Percentiles rank a stretch among this genome's conserved stretches.
Evolutionary conservation across 2,888 invertebrate genomes (phyloP).

Genomic region (Gastrophysa polygoni): DNA sequence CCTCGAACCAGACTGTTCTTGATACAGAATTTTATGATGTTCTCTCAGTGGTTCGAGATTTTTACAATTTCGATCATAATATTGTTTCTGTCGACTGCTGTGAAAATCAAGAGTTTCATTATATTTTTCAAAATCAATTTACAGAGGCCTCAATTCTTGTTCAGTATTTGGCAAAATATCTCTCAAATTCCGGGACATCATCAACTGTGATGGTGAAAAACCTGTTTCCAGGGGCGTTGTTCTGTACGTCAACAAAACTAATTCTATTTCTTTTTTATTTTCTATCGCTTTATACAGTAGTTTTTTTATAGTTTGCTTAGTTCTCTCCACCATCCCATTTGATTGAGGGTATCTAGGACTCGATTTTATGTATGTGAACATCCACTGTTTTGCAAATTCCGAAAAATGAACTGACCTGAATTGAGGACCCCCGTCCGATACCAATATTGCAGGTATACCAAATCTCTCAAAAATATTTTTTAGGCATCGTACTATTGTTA

Average conservation of each 20-base stretch:
- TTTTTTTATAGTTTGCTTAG: conserved; percentile 18
- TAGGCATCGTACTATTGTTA: background rate
- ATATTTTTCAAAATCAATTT: no score
- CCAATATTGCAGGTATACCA: background rate
- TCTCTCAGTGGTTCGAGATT: no score
- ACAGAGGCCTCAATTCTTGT: conserved; percentile 79
- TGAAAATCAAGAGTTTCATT: no score
- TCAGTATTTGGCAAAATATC: conserved; percentile 66
- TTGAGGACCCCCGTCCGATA: background rate
- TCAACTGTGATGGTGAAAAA: conserved; percentile 8
- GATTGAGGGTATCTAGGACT: conserved; percentile 24
- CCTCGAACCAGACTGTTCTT: no score
- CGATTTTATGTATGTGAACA: conserved; percentile 18
- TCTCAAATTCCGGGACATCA: conserved; percentile 14
- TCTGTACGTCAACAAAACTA: conserved; percentile 22
- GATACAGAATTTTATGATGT: no score
- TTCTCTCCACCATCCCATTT: conserved; percentile 23
- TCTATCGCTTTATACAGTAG: conserved; percentile 13
- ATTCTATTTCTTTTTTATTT: conserved; percentile 18
- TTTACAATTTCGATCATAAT: no score
- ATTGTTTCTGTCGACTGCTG: no score
- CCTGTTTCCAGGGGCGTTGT: conserved; percentile 9
- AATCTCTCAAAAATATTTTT: background rate
- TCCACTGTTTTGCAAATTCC: conserved; percentile 5
- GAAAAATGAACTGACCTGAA: background rate